These are phyloP conservation scores for Phenganax stokvisi DNA, from an alignment of 92 coral and sea anemone genomes.

Conservation along the genomic window DNA sequence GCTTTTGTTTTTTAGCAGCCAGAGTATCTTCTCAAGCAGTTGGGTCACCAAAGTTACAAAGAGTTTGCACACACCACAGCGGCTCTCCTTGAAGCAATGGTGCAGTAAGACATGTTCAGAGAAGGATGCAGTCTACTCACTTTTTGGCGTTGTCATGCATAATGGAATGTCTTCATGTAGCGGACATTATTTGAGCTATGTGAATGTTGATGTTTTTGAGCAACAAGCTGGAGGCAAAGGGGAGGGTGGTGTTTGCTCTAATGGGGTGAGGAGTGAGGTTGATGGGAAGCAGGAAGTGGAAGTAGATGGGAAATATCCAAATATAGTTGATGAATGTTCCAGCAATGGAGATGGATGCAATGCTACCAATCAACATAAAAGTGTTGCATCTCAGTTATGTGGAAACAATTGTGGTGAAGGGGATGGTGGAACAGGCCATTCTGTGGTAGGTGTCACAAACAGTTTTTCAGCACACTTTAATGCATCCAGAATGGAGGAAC, in stretches of 20 bases:
- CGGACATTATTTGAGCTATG: constrained; percentile 94
- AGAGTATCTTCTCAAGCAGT: constrained; percentile 37
- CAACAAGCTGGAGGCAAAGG: background rate
- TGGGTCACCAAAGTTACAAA: constrained; percentile 82
- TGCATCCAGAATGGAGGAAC: no score
- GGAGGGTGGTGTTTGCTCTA: background rate
- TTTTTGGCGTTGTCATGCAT: constrained; percentile 97
- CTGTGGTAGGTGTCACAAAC: background rate
- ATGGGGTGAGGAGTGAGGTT: background rate
- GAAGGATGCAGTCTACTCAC: constrained; percentile 53
- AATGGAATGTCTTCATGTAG: constrained; percentile 97
- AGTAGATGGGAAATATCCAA: background rate
- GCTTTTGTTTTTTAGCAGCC: background rate
- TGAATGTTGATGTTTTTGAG: constrained; percentile 49
- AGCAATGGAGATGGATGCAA: background rate
- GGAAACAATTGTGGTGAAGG: background rate
- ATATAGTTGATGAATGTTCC: background rate
- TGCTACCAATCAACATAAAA: background rate
- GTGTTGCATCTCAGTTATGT: background rate
- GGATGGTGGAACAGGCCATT: background rate
- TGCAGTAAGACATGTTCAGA: constrained; percentile 60
- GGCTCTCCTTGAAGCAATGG: constrained; percentile 77
- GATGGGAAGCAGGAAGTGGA: background rate
- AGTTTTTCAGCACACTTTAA: background rate
- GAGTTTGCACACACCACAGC: constrained; percentile 79